These are phyloP conservation scores for Brachionus plicatilis DNA, from an alignment of 1,140 invertebrate genomes.

Conservation along the genomic window DNA sequence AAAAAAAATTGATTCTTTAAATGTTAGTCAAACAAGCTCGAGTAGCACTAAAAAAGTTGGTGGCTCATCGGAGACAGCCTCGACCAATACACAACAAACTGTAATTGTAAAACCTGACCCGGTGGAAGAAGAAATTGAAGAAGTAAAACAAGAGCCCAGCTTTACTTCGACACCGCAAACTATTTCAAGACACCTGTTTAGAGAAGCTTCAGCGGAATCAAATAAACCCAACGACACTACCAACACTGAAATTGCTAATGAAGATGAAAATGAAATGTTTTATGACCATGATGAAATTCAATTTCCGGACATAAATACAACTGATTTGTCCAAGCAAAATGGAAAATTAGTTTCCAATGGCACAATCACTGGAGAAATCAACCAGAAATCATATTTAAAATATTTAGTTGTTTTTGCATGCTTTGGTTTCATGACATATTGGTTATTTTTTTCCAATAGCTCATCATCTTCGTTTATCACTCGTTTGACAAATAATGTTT, in stretches of 20 bases:
- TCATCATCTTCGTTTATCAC: neutral
- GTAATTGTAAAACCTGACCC: neutral
- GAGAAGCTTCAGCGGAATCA: neutral
- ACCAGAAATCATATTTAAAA: neutral
- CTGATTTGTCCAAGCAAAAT: neutral
- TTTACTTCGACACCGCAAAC: neutral
- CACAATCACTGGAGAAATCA: neutral
- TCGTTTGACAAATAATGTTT: neutral
- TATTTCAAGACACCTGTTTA: neutral
- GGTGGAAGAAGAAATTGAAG: neutral
- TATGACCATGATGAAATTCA: conserved; percentile 22
- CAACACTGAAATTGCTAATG: neutral
- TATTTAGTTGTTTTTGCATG: neutral
- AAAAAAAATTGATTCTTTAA: neutral
- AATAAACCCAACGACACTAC: neutral
- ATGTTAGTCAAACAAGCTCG: neutral
- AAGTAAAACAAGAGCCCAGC: neutral
- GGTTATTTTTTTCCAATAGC: neutral
- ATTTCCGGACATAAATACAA: neutral
- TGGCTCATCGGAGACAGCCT: neutral
- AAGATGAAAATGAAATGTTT: neutral
- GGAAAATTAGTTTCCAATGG: neutral
- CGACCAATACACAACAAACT: conserved; percentile 8
- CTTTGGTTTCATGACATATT: conserved; percentile 24
- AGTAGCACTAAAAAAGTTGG: neutral